These are phyloP conservation scores for Drosophila leontia DNA, from an alignment of 1,140 invertebrate genomes.

Conservation along the genomic window DNA sequence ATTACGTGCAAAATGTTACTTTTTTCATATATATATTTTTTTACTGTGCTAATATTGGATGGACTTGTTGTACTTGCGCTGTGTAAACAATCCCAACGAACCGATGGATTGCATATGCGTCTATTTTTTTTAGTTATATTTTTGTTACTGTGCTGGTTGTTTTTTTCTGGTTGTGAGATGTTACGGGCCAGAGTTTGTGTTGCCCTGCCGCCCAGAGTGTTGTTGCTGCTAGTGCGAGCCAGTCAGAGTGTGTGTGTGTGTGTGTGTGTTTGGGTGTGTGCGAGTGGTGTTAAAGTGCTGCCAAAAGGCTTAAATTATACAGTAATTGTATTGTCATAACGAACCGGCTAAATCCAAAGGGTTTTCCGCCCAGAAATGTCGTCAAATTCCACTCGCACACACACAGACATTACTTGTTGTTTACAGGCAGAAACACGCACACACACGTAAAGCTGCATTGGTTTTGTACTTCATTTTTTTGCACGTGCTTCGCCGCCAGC, in stretches of 20 bases:
- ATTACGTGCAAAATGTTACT: conserved; percentile 48
- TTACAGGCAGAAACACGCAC: conserved; percentile 24
- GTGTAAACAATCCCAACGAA: conserved; percentile 24
- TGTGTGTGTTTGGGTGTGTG: conserved; percentile 17
- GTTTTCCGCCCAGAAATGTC: conserved; percentile 1
- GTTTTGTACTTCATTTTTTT: conserved; percentile 17
- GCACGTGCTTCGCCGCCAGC: conserved; percentile 11
- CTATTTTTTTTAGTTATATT: conserved; percentile 26
- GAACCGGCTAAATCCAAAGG: background rate
- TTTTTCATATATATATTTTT: conserved; percentile 45
- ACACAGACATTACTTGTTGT: conserved; percentile 26
- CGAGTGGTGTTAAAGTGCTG: conserved; percentile 8
- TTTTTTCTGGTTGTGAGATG: conserved; percentile 1
- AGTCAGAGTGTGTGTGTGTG: conserved; percentile 2
- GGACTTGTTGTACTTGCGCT: background rate
- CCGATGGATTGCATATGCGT: background rate
- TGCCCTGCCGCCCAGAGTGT: conserved; percentile 17
- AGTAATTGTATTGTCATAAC: background rate
- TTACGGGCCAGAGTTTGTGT: conserved; percentile 7
- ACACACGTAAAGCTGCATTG: background rate
- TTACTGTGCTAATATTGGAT: conserved; percentile 50
- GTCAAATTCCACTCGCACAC: background rate
- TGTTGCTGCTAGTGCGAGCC: background rate
- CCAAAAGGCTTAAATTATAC: background rate
- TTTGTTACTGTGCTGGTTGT: conserved; percentile 32